Evolutionary conservation across 2,888 invertebrate species (phyloP).

Genomic region (Nesidiocoris tenuis): DNA sequence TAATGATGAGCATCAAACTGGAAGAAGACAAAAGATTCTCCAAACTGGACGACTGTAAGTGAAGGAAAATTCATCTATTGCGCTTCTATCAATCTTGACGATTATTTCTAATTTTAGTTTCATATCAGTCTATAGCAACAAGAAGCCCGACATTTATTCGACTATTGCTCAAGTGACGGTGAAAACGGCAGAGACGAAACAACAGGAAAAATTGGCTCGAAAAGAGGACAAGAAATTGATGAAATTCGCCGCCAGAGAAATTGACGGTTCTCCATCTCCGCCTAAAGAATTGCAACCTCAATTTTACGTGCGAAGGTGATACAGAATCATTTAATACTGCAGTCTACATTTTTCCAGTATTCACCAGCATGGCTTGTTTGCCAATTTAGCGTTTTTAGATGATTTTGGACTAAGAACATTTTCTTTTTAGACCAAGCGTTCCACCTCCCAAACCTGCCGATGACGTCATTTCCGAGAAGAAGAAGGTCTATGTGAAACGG

Average conservation of each 20-base stretch:
- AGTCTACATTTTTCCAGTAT: neutral
- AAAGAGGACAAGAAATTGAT: slow-evolving; percentile 80
- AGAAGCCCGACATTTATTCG: slow-evolving; percentile 35
- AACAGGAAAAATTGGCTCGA: slow-evolving; percentile 70
- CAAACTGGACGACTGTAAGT: neutral
- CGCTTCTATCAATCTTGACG: no score
- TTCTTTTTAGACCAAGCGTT: slow-evolving; percentile 46
- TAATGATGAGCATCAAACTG: slow-evolving; percentile 53
- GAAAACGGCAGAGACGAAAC: slow-evolving; percentile 79
- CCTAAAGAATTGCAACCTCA: slow-evolving; percentile 54
- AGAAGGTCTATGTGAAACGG: slow-evolving; percentile 50
- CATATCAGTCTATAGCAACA: slow-evolving; percentile 10
- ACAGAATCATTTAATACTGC: neutral
- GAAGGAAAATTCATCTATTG: no score
- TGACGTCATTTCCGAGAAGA: slow-evolving; percentile 21
- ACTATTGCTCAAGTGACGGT: slow-evolving; percentile 68
- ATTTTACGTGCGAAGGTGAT: neutral
- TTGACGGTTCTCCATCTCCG: slow-evolving; percentile 13
- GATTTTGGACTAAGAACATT: neutral
- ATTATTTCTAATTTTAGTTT: neutral
- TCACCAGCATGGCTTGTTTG: no score
- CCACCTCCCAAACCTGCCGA: slow-evolving; percentile 51
- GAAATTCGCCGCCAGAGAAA: slow-evolving; percentile 55
- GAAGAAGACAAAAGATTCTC: slow-evolving; percentile 53
- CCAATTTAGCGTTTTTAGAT: neutral